Evolutionary conservation across 2,797 vertebrate genomes (phyloP), one percentile per base, ranked within the genome.

Genomic region (Chelidonichthys spinosus): DNA sequence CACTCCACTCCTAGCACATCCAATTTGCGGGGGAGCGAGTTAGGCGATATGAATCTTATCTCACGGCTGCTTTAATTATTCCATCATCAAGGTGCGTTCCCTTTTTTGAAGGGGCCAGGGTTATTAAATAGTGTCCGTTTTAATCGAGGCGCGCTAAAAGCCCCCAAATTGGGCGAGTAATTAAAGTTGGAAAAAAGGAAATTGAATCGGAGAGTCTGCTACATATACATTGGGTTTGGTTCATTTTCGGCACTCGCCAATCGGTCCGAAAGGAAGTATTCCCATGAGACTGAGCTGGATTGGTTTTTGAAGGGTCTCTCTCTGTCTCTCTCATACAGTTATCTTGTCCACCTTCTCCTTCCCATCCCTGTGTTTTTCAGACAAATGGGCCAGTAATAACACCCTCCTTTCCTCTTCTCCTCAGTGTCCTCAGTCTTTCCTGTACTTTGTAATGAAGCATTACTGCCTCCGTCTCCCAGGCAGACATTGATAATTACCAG

Each of bases 111-210:
- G 65, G 69, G 80, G 81, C 75, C 2, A 54, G 84, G 85, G 91
- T 92, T 94, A 95, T 93, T 94, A 93, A 93, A 93, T 84, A 89
- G 87, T 92, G 91, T 92, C 92, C 91, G 80, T 93, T 94, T 94
- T 92, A 93, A 94, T 94, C 91, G 91, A 88, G 84, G 82, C 82
- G 61, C 55, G 87, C 90, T 83, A 87, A 85, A 84, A 70, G 85
- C 85, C 62, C 78, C 79, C 87, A 92, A 93, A 94, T 93, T 92
- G 89, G 86, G 80, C 64, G 74, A 90, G 90, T 92, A 91, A 94
- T 95, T 94, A 93, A 92, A 90, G 90, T 81, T 86, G 83, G 89
- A 92, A 90, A 82, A 82, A 89, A 92, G 88, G 78, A 91, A 90
- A 94, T 89, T 90, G 82, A 91, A 90, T 89, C 35, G 75, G 61